These are phyloP conservation scores for Lagria hirta DNA, from an alignment of 2,888 invertebrate species.

Conservation along the genomic window DNA sequence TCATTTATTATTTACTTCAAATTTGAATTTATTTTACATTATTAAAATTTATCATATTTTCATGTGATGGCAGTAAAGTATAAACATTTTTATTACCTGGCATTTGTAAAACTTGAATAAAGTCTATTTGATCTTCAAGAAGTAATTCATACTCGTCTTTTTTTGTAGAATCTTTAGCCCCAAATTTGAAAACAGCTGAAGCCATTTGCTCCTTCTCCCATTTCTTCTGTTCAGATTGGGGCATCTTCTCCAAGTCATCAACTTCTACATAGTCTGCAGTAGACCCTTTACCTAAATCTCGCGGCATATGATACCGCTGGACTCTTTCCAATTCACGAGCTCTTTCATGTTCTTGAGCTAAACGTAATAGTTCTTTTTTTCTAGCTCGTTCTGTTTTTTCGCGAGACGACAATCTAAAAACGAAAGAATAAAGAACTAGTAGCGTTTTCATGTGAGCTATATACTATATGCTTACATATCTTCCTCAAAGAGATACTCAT, in stretches of 20 bases:
- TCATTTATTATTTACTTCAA: too few species aligned
- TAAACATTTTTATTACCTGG: slow-evolving; percentile 66
- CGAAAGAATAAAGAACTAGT: neutral
- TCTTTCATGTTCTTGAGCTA: slow-evolving; percentile 94
- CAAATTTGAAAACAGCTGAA: slow-evolving; percentile 89
- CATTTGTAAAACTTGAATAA: slow-evolving; percentile 85
- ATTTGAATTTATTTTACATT: too few species aligned
- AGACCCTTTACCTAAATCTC: slow-evolving; percentile 76
- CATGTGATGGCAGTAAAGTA: too few species aligned
- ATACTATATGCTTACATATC: slow-evolving; percentile 68
- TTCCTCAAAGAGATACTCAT: slow-evolving; percentile 92
- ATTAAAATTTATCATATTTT: too few species aligned
- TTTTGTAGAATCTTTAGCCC: slow-evolving; percentile 79
- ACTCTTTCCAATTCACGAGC: slow-evolving; percentile 91
- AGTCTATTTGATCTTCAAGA: slow-evolving; percentile 96
- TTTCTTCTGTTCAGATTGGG: slow-evolving; percentile 84
- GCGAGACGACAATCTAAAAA: slow-evolving; percentile 74
- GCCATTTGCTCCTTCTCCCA: slow-evolving; percentile 98
- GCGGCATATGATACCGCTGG: slow-evolving; percentile 93
- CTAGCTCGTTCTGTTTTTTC: slow-evolving; percentile 85
- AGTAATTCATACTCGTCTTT: slow-evolving; percentile 88
- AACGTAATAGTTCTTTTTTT: slow-evolving; percentile 83
- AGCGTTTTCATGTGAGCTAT: neutral
- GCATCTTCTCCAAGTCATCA: slow-evolving; percentile 81
- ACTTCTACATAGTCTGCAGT: slow-evolving; percentile 77